Base-by-base conservation (phyloP, 2,888 invertebrate genomes). In the Apoda limacodes region DNA sequence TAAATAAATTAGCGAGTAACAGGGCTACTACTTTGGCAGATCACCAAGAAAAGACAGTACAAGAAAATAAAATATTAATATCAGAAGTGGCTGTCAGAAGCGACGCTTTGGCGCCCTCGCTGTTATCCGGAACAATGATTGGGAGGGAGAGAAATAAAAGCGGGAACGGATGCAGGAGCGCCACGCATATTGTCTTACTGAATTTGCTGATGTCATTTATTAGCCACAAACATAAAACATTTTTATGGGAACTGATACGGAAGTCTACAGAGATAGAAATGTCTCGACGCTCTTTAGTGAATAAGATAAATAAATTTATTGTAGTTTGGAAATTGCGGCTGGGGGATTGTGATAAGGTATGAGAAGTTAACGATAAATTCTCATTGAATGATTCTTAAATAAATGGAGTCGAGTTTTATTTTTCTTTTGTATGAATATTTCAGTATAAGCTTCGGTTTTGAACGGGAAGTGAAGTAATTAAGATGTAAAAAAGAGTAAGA, bases 161-260 rank as follows among this genome's bases (percentile, higher is more conserved):
- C 55, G 60, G 63, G 60, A 63, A 61, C 63, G 65, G 64, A 75
- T 71, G 74, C 71, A 72, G 60, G 59, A 63, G 65, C 60, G 63
- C 57, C 60, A 62, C 66, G 67, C 67, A 63, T 74, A 78, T 76
- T 78, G 75, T 78, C 80, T 80, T 78, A 72, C 71, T 52, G 65
- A 76, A 78, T 76, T 76, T 68, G 80, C 76, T 74, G 75, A 78
- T 71, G 78, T 75, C 80, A 78, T 80, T 80, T 80, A 80, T 80
- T 80, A 78, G 78, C 70, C 69, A 66, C 64, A 71, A 76, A 74
- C 76, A 80, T 80, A 80, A 78, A 78, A 75, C 76, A 80, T 78
- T 76, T 80, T 80, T 80, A 80, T 78, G 60, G 67, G 55, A 55
- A 60, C 60, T 60, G 76, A 80, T 80, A 76, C 51, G 35, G 43